A percentile compares a stretch with the other conserved stretches of the same genome.
Evolutionary conservation across 2,888 invertebrate genomes (phyloP).

Genomic region (Drosophila macrothrix): DNA sequence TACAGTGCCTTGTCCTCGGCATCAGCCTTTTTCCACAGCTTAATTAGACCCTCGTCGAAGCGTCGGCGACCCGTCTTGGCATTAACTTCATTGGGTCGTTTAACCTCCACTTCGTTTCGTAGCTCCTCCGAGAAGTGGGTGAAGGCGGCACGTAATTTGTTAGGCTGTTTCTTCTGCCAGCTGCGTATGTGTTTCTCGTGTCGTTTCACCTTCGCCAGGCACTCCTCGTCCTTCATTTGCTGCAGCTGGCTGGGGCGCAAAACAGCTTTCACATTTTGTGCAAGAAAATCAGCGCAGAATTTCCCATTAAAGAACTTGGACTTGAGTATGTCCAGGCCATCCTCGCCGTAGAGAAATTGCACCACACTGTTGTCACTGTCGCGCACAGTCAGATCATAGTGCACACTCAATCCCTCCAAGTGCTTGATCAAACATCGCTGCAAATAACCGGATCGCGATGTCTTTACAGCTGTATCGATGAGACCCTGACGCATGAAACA

Average conservation of each 20-base stretch:
- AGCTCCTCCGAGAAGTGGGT: constrained; percentile 87
- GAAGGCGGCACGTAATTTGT: constrained; percentile 86
- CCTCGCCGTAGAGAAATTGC: constrained; percentile 97
- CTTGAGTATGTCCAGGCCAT: constrained; percentile 95
- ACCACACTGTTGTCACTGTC: constrained; percentile 97
- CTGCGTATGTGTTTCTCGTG: constrained; percentile 87
- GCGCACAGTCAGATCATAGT: constrained; percentile 97
- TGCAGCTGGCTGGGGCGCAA: constrained; percentile 87
- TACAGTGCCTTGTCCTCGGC: constrained; percentile 86
- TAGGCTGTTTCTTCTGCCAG: constrained; percentile 87
- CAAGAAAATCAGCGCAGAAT: constrained; percentile 92
- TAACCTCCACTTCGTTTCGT: constrained; percentile 85
- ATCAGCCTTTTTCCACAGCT: constrained; percentile 89
- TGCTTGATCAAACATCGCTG: constrained; percentile 99
- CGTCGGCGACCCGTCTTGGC: constrained; percentile 87
- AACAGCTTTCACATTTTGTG: constrained; percentile 91
- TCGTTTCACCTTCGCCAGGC: constrained; percentile 86
- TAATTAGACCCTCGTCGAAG: constrained; percentile 87
- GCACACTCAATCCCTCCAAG: constrained; percentile 96
- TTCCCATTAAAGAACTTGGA: constrained; percentile 91
- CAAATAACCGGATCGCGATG: constrained; percentile 98
- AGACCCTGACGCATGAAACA: constrained; percentile 88
- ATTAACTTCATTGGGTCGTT: constrained; percentile 85
- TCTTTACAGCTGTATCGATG: constrained; percentile 99
- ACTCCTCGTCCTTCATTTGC: constrained; percentile 87